These are phyloP conservation scores for Anguilla megastoma DNA, from an alignment of 2,797 vertebrate genomes.

Conservation along the genomic window DNA sequence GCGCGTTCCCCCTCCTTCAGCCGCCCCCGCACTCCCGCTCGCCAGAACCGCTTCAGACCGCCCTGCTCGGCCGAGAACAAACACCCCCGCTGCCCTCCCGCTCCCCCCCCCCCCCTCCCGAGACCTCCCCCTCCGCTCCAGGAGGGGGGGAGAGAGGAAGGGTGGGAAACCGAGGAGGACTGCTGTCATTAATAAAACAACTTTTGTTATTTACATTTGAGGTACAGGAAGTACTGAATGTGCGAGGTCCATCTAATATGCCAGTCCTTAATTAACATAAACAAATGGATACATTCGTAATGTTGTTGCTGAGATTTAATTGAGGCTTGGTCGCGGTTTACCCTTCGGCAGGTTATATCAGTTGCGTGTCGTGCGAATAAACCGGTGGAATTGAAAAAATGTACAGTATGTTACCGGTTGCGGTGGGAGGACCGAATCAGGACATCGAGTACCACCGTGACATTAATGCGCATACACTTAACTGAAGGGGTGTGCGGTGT, in stretches of 20 bases:
- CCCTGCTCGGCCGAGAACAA: slow-evolving; percentile 25
- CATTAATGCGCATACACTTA: background rate
- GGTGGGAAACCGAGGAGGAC: slow-evolving; percentile 19
- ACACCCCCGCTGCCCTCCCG: background rate
- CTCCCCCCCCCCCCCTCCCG: slow-evolving; percentile 21
- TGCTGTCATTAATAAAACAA: background rate
- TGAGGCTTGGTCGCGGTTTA: background rate
- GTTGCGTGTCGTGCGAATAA: background rate
- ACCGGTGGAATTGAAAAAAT: background rate
- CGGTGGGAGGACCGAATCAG: background rate
- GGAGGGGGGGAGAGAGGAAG: slow-evolving; percentile 17
- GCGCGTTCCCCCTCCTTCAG: background rate
- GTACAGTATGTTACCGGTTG: background rate
- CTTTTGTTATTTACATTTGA: too few species aligned
- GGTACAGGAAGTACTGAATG: background rate
- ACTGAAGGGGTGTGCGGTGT: background rate
- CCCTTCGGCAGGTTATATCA: background rate
- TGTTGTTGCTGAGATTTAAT: background rate
- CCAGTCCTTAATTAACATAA: background rate
- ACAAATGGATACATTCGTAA: background rate
- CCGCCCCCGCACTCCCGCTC: slow-evolving; percentile 13
- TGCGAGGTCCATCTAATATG: background rate
- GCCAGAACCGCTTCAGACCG: slow-evolving; percentile 38
- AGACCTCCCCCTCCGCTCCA: slow-evolving; percentile 19
- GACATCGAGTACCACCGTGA: background rate